A percentile compares a stretch with the other conserved stretches of the same genome.
Conservation (phyloP, 37 sponge, comb jelly and placozoan genomes). For the Trichoplax adhaerens region DNA sequence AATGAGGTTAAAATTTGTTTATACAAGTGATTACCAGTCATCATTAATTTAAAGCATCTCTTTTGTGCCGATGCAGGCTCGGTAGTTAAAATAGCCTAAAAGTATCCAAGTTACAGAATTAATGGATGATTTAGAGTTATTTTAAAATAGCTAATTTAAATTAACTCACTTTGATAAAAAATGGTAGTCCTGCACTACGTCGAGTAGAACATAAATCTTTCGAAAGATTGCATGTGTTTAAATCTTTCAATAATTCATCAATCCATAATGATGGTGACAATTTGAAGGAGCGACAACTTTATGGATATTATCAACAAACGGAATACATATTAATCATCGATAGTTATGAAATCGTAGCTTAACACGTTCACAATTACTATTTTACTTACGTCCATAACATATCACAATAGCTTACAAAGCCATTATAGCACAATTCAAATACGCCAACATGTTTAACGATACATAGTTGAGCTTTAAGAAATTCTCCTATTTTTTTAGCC, state of each 20-base stretch:
- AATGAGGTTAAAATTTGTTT: no score
- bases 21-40: no score
- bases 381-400: constrained; percentile 30
- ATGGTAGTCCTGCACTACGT: constrained; percentile 74
- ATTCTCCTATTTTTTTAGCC: constrained; percentile 21
- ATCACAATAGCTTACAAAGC: constrained; percentile 53
- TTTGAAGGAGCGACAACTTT: constrained; percentile 4
- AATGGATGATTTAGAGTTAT: no score
- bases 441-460: constrained; percentile 71
- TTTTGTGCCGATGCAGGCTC: no score
- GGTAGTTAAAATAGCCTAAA: no score
- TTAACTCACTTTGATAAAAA: constrained; percentile 35
- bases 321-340: no score
- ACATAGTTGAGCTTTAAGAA: constrained; percentile 47
- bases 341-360: not conserved
- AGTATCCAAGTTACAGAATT: no score
- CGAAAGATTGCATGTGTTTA: no score
- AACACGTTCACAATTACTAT: not conserved
- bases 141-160: no score
- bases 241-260: not conserved
- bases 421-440: constrained; percentile 66
- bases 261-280: constrained; percentile 5
- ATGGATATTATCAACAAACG: no score
- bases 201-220: constrained; percentile 26
- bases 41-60: no score